Conservation (phyloP, 2,797 vertebrate species). For the Poeciliopsis presidionis region DNA sequence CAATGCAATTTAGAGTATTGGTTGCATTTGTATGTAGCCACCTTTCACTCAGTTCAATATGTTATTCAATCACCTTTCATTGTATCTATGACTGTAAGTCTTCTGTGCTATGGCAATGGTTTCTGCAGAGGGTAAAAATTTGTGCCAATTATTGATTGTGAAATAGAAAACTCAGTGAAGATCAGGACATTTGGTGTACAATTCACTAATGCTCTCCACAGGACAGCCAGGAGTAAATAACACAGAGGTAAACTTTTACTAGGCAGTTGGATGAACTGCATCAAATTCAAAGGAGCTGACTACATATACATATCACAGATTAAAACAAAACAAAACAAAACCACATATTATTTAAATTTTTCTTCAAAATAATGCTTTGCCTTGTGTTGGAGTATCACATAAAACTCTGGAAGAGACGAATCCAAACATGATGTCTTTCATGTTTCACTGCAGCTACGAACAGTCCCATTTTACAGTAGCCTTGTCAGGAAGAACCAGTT, state of each 20-base stretch:
- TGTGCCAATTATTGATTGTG: not conserved
- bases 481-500: slow-evolving; percentile 65
- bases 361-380: not conserved
- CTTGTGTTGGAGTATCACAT: not conserved
- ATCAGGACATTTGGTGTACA: not conserved
- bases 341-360: not conserved
- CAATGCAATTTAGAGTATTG: not conserved
- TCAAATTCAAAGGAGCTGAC: not conserved
- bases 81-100: not conserved
- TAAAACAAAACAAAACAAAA: not conserved
- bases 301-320: not conserved
- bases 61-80: not conserved
- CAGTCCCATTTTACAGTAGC: slow-evolving; percentile 81
- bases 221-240: not conserved
- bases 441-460: slow-evolving; percentile 75
- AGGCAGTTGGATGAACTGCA: not conserved
- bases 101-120: not conserved
- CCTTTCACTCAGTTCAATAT: not conserved
- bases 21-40: not conserved
- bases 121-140: not conserved
- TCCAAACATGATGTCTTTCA: not conserved
- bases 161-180: not conserved
- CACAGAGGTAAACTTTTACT: not conserved
- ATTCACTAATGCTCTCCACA: not conserved
- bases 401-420: not conserved